These are phyloP conservation scores for Opisthocomus hoazin DNA, from an alignment of 2,113 vertebrate species.

Conservation along the genomic window DNA sequence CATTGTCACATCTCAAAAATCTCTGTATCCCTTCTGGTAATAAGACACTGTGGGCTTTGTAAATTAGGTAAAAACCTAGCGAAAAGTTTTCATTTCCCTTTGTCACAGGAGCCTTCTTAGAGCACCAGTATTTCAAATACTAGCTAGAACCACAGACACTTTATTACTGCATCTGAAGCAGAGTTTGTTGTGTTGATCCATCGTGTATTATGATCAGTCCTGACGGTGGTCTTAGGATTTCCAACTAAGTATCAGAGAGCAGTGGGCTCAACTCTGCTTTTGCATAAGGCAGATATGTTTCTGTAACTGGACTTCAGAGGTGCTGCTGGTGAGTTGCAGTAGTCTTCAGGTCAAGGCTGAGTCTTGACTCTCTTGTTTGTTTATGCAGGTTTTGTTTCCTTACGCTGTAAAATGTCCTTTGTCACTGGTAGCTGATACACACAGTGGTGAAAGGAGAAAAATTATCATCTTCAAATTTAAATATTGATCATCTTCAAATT, in stretches of 20 bases:
- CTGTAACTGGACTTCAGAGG: background rate
- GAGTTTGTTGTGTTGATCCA: background rate
- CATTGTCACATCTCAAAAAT: background rate
- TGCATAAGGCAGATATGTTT: background rate
- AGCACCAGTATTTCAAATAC: fast-evolving
- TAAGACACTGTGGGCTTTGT: background rate
- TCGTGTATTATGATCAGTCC: background rate
- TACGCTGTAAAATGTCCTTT: background rate
- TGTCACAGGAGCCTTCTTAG: background rate
- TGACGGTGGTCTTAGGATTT: background rate
- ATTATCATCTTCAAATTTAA: background rate
- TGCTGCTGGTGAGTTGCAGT: background rate
- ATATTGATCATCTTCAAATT: background rate
- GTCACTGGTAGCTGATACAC: background rate
- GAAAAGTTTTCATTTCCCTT: background rate
- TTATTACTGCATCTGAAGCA: background rate
- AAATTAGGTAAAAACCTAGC: background rate
- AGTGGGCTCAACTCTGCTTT: background rate
- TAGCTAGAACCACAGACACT: background rate
- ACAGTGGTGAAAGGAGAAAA: background rate
- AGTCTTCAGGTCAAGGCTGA: background rate
- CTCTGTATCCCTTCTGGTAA: background rate
- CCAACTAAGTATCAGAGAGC: background rate
- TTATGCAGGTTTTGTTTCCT: background rate
- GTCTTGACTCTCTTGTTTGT: background rate